A percentile compares a stretch with the other conserved stretches of the same genome.
These are phyloP conservation scores for Lagopus muta DNA, from an alignment of 2,113 vertebrate genomes.

Conservation along the genomic window DNA sequence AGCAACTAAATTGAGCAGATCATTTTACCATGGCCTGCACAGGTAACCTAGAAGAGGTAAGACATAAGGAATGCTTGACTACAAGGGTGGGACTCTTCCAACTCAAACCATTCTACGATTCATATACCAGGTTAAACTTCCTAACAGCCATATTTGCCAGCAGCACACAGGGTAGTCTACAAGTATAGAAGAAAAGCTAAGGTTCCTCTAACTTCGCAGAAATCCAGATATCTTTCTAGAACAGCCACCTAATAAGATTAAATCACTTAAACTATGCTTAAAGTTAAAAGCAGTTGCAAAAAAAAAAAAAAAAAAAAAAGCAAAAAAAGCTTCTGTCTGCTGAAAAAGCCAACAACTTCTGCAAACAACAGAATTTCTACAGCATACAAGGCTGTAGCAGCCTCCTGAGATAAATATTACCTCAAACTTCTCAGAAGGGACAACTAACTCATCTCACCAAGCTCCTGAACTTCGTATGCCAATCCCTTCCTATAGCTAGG, in stretches of 20 bases:
- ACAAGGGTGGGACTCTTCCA: neutral
- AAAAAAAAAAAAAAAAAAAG: neutral
- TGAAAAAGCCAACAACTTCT: neutral
- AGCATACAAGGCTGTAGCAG: neutral
- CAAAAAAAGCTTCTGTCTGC: neutral
- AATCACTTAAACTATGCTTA: neutral
- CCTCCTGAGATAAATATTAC: neutral
- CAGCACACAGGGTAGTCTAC: neutral
- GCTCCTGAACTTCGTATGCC: neutral
- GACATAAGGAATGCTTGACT: neutral
- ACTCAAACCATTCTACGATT: neutral
- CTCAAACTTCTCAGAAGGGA: neutral
- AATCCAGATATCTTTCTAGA: neutral
- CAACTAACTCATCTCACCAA: neutral
- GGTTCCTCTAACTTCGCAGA: neutral
- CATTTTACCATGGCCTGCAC: accelerated
- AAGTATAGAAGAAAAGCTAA: neutral
- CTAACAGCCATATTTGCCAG: neutral
- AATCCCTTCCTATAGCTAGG: neutral
- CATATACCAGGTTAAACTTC: neutral
- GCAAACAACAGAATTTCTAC: neutral
- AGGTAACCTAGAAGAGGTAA: neutral
- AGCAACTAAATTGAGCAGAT: neutral
- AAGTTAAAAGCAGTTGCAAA: neutral
- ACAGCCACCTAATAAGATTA: neutral